Base-by-base conservation (phyloP, 2,888 invertebrate genomes). In the Volucella inanis region DNA sequence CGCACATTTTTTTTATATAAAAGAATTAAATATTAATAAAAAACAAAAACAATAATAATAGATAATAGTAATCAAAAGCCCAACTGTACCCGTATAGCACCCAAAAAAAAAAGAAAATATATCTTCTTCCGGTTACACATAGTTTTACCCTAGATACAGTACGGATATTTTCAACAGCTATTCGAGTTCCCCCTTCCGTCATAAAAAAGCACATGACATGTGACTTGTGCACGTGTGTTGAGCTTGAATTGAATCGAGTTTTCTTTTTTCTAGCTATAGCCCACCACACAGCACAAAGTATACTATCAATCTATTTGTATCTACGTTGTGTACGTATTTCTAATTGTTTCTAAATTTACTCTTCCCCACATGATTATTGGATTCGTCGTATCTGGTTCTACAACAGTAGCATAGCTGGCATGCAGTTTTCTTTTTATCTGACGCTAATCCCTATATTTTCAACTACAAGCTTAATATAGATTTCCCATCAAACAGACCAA, bases 171-270 rank as follows among this genome's bases (percentile, higher is more conserved):
- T 39, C 18, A n/a, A 31, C n/a, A 31, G 38, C 8, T 18, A n/a
- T 22, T 43, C 31, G 52, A 43, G 18, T 3, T 43, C 54, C 55
- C 47, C 38, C 11, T 45, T 31, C 6, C 31, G 6, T 31, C 31
- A 31, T 6, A 6, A 31, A 31, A 6, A 31, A 31, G 47, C 18
- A 31, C 15, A 65, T 41, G 12, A 54, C 72, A 62, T 74, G 62
- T 74, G 54, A 74, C 45, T 64, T 15, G 54, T 55, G 62, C 72
- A 74, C 72, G 72, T 74, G 72, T 74, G 45, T 62, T 61, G 50
- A 3, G 8, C 49, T 10, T 18, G 31, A 2, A 31, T 31, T 31
- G 31, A 31, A 31, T 31, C 6, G 31, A 31, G 31, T 31, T 6
- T 43, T 43, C n/a, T 52, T 6, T n/a, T 54, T 8, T 39, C 39